Conservation (phyloP, 2,113 vertebrate species). For the Melanerpes aurifrons region DNA sequence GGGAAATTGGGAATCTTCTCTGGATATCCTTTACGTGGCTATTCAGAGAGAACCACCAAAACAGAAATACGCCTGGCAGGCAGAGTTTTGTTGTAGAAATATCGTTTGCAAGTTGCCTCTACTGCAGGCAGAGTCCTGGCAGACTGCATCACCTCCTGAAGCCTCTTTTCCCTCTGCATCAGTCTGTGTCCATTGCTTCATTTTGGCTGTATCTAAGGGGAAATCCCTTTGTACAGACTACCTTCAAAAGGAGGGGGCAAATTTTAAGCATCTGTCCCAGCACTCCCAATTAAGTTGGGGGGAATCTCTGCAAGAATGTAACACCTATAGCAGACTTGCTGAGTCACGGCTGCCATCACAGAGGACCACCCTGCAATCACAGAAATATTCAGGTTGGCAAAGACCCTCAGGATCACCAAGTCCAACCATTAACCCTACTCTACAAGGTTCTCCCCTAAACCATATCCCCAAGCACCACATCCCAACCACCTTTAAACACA, state of each 20-base stretch:
- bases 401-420: too few relatives aligned
- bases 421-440: too few relatives aligned
- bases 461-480: too few relatives aligned
- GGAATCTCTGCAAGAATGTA: background rate
- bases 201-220: background rate
- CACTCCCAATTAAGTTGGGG: background rate
- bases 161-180: background rate
- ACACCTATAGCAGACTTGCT: background rate
- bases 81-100: background rate
- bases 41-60: background rate
- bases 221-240: background rate
- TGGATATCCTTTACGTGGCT: background rate
- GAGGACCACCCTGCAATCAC: background rate
- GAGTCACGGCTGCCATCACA: background rate
- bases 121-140: background rate
- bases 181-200: background rate
- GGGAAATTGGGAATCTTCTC: background rate
- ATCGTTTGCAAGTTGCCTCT: background rate
- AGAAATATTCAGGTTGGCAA: too few relatives aligned
- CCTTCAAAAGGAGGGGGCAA: background rate
- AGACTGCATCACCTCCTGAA: background rate
- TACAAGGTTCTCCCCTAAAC: too few relatives aligned
- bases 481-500: too few relatives aligned
- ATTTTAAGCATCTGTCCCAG: background rate
- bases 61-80: background rate